A percentile compares a stretch with the other conserved stretches of the same genome.
phyloP scores from a whole-genome alignment of 2,113 vertebrate species.

The Cochlearius cochlearius region DNA sequence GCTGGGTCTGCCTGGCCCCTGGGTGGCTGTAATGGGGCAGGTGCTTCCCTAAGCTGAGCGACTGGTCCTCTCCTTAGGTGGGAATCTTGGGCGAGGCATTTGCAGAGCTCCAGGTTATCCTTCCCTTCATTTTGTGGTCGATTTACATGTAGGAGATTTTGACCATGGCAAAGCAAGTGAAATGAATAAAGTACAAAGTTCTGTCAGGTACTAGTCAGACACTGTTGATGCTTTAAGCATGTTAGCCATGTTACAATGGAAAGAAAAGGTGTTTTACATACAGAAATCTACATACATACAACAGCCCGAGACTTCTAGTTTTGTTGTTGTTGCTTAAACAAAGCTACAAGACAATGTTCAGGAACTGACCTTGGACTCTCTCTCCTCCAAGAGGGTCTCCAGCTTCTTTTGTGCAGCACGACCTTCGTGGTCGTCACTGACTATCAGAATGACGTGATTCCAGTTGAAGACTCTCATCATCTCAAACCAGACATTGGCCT shows the following conservation, averaged over 20 bases:
- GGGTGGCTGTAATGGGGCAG: neutral
- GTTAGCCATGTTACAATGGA: conserved; percentile 95
- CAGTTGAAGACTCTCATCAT: conserved; percentile 98
- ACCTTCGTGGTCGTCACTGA: conserved; percentile 97
- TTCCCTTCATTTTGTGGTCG: conserved; percentile 87
- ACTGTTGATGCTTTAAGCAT: conserved; percentile 89
- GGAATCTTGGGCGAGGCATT: conserved; percentile 74
- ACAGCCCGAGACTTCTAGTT: conserved; percentile 72
- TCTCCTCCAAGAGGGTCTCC: conserved; percentile 96
- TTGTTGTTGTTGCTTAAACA: conserved; percentile 66
- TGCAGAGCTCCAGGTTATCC: conserved; percentile 95
- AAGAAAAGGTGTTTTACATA: conserved; percentile 93
- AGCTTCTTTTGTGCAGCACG: conserved; percentile 96
- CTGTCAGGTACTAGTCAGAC: conserved; percentile 95
- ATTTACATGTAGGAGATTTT: conserved; percentile 93
- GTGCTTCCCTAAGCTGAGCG: conserved; percentile 54
- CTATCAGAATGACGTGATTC: conserved; percentile 97
- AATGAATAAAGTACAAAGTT: conserved; percentile 96
- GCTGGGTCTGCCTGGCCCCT: neutral
- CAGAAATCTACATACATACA: conserved; percentile 89
- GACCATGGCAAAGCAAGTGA: conserved; percentile 97
- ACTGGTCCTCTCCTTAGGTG: conserved; percentile 51
- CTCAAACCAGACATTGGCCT: conserved; percentile 98
- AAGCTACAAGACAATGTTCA: conserved; percentile 37
- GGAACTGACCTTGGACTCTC: conserved; percentile 95